Base-by-base conservation (phyloP, 2,888 invertebrate species). In the Heteromyza rotundicornis region DNA sequence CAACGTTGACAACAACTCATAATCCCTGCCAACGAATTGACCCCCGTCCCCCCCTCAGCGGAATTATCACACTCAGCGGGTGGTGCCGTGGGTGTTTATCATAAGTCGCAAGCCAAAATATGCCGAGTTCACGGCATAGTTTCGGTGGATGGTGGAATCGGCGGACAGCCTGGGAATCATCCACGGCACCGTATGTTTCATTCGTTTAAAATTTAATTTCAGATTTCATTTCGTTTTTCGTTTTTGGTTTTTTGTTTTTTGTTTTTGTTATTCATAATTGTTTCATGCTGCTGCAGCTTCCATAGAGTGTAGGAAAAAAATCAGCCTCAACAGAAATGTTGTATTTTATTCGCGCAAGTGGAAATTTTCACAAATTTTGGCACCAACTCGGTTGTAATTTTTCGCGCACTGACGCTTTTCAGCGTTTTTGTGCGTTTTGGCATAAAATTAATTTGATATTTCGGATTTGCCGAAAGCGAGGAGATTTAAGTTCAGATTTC, bases 141-240 rank as follows among this genome's bases (percentile, higher is more conserved):
- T 32, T 5, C 32, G 7, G 40, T n/a, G 5, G 40, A 10, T 14
- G n/a, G 16, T 40, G 20, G 47, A 5, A 47, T 17, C 19, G 3
- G 47, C 16, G 47, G 40, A 20, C 27, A 23, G 20, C 51, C 35
- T 22, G 57, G 24, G 62, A 47, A 19, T 47, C 40, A 7, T 40
- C 23, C 36, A 8, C 19, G 53, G 70, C 68, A 64, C 75, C 73
- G 73, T 74, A 71, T 73, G 73, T 71, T 74, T 72, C 67, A 71
- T 69, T 71, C 71, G 70, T 72, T 73, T 75, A 64, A 73, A 73
- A 73, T 73, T 73, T 73, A 73, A 73, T 73, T 73, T 75, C 68
- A 73, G 72, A 73, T 75, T 73, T 73, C 72, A 73, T 73, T 73
- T 74, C n/a, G n/a, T n/a, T n/a, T n/a, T n/a, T n/a, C n/a, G n/a